Evolutionary conservation across 2,888 invertebrate species (phyloP), one percentile per base, ranked within the genome.

Genomic region (Cylindroiulus punctatus): DNA sequence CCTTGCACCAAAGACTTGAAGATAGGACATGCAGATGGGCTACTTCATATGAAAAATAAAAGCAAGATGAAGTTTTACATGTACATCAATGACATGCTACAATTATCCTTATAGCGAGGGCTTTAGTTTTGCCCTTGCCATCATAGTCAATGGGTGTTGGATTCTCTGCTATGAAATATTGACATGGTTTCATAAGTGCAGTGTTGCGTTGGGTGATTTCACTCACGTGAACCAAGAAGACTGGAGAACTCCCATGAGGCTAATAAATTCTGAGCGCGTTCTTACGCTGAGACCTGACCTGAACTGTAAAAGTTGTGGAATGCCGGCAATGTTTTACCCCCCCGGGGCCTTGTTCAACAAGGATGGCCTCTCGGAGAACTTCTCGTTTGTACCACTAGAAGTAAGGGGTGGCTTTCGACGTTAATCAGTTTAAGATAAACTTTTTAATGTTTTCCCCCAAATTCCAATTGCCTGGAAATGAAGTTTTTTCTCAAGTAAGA

Each of bases 261-360:
- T 22, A 65, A 65, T 22, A 26, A 22, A 65, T 65, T 65, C 65
- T 26, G 26, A 12, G 26, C 22, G 65, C 26, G 26, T 65, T 26
- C 65, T 65, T 65, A 65, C 52, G 17, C 17, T 22, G n/a, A 65
- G 65, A 65, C 65, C 65, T 65, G 65, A 65, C 65, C 65, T 65
- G 65, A 26, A 65, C 65, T 65, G 65, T 65, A 65, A 65, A 65
- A 26, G 65, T 65, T 65, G 65, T 65, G 65, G 65, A 65, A 65
- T 65, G 65, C 65, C 26, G 65, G n/a, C 65, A 65, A 65, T 65
- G 65, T 65, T 65, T 65, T 57, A n/a, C 8, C 57, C n/a, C 26
- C 65, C 65, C 26, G 65, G 12, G 65, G 65, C 12, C 26, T 26
- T 65, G 26, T 65, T 65, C 26, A 65, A 65, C 65, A 65, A 65